Percentiles rank a stretch among this genome's conserved stretches.
Evolutionary conservation across 2,888 invertebrate genomes (phyloP).

Genomic region (Drosophila prolongata): DNA sequence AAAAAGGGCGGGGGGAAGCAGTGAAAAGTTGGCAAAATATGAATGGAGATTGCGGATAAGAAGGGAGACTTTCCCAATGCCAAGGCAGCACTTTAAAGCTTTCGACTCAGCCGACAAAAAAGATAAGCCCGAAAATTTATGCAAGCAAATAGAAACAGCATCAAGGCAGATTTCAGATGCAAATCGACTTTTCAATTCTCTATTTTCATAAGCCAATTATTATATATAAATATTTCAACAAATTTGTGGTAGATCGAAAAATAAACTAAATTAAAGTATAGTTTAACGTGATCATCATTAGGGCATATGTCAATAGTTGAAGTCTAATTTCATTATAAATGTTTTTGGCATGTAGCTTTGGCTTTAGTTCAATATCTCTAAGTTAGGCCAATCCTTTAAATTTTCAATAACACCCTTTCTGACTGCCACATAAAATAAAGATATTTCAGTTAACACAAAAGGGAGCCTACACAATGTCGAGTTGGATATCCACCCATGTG

Average conservation of each 20-base stretch:
- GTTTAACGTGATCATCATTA: too few species aligned
- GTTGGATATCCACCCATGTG: constrained; percentile 39
- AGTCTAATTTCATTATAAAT: too few species aligned
- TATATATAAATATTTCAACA: too few species aligned
- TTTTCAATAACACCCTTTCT: not conserved
- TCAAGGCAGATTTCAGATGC: not conserved
- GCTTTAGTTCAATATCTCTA: not conserved
- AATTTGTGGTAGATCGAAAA: too few species aligned
- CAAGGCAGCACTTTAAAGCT: constrained; percentile 53
- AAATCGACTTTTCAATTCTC: not conserved
- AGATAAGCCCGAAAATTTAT: constrained; percentile 57
- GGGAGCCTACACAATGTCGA: constrained; percentile 7
- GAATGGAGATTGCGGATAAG: constrained; percentile 21
- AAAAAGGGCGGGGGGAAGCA: not conserved
- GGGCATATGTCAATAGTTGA: too few species aligned
- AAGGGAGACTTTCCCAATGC: constrained; percentile 17
- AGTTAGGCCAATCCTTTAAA: not conserved
- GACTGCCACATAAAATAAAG: constrained; percentile 48
- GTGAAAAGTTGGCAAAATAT: constrained; percentile 44
- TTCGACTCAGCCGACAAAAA: constrained; percentile 53
- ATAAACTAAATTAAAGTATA: too few species aligned
- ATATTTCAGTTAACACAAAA: constrained; percentile 40
- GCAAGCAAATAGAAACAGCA: constrained; percentile 20
- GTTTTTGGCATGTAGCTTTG: not conserved
- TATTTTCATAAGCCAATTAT: too few species aligned